These are phyloP conservation scores for Porites cylindrica DNA, from an alignment of 92 coral and sea anemone species.

Conservation along the genomic window DNA sequence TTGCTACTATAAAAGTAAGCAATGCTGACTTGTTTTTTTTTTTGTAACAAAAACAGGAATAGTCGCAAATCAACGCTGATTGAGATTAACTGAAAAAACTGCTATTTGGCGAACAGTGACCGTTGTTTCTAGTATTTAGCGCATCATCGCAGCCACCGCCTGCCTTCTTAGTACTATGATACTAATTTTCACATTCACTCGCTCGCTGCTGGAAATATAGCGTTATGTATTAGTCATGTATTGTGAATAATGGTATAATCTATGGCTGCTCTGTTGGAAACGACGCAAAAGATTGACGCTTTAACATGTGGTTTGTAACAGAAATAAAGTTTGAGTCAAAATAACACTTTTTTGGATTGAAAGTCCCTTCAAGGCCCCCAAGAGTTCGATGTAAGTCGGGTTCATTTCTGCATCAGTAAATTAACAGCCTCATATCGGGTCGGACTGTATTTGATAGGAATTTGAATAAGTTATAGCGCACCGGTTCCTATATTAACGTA, in stretches of 20 bases:
- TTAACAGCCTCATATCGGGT: not conserved
- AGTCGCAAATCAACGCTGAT: not conserved
- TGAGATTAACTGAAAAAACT: not conserved
- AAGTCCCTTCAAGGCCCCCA: not conserved
- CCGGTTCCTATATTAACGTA: not conserved
- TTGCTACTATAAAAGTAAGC: not conserved
- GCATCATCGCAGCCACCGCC: not conserved
- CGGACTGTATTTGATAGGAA: not conserved
- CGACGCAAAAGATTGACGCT: not conserved
- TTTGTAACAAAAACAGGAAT: not conserved
- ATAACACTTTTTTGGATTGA: not conserved
- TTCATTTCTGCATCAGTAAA: not conserved
- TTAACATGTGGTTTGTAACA: not conserved
- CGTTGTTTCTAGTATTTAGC: not conserved
- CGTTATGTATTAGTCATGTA: not conserved
- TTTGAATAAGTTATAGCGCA: not conserved
- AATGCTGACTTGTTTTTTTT: not conserved
- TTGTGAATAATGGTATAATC: not conserved
- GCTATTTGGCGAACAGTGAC: not conserved
- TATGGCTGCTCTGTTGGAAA: conserved; percentile 1
- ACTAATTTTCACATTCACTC: not conserved
- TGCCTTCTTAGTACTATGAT: not conserved
- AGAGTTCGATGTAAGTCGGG: not conserved
- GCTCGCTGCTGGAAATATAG: conserved; percentile 2
- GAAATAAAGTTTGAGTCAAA: not conserved